phyloP scores from a whole-genome alignment of 2,113 vertebrate genomes.

The Vanacampus margaritifer region DNA sequence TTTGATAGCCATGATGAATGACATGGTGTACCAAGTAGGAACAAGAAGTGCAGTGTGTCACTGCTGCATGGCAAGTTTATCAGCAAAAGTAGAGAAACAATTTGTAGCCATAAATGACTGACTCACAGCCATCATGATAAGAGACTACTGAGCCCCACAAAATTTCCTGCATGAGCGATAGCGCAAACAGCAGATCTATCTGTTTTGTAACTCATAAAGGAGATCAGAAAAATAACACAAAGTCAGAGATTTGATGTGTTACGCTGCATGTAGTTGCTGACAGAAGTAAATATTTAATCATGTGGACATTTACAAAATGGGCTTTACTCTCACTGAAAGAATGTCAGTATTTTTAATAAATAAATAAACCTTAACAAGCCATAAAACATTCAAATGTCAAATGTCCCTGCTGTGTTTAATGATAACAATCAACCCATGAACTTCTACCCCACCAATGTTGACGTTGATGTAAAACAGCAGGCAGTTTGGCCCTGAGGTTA shows the following conservation, averaged over 20 bases:
- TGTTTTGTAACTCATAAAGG: constrained; percentile 18
- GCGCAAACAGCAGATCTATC: constrained; percentile 27
- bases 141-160: constrained; percentile 10
- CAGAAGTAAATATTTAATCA: not conserved
- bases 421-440: constrained; percentile 16
- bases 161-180: constrained; percentile 14
- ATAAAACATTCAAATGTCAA: constrained; percentile 11
- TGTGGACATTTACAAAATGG: not conserved
- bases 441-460: constrained; percentile 30
- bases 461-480: constrained; percentile 38
- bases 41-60: not conserved
- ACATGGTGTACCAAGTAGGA: not conserved
- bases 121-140: constrained; percentile 13
- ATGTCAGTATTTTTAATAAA: not conserved
- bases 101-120: constrained; percentile 24
- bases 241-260: not conserved
- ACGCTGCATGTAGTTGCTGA: not conserved
- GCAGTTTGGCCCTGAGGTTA: constrained; percentile 26
- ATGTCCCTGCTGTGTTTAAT: constrained; percentile 1
- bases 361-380: not conserved
- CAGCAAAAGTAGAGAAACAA: constrained; percentile 1
- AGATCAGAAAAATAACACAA: constrained; percentile 24
- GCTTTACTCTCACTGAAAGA: not conserved
- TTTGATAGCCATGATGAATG: not conserved
- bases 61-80: not conserved